Evolutionary conservation across 35 echinoderm and acorn worm species (phyloP).

Genomic region (Antedon bifida): DNA sequence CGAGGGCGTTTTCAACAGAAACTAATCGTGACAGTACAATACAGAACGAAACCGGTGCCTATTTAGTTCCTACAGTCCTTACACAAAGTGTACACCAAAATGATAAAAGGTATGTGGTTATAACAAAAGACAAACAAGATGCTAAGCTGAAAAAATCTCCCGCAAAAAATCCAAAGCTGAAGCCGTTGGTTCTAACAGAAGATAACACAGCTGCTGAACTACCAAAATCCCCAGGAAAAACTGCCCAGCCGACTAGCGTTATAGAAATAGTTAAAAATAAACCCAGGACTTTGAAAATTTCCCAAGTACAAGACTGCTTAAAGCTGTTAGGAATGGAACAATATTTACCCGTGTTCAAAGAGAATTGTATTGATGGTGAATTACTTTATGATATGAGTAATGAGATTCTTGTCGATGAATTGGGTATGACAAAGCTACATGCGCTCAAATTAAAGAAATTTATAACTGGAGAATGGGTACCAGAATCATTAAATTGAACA

Average conservation of each 20-base stretch:
- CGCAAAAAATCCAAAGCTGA: too few species aligned
- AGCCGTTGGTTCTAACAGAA: too few species aligned
- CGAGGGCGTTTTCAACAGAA: too few species aligned
- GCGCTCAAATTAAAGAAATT: neutral
- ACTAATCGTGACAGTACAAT: too few species aligned
- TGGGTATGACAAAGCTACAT: neutral
- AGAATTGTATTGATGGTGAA: neutral
- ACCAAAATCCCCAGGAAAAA: neutral
- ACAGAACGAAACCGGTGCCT: too few species aligned
- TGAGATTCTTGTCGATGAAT: neutral
- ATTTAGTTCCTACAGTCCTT: too few species aligned
- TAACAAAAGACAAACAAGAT: too few species aligned
- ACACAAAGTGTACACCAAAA: too few species aligned
- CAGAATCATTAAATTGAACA: neutral
- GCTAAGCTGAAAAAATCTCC: too few species aligned
- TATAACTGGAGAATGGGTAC: neutral
- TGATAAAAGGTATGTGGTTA: too few species aligned
- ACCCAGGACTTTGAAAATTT: neutral
- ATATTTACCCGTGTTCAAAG: neutral
- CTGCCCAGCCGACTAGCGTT: neutral
- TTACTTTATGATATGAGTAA: neutral
- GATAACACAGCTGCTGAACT: too few species aligned
- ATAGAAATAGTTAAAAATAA: neutral
- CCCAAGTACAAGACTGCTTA: neutral
- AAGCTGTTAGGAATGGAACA: neutral